A percentile compares a stretch with the other conserved stretches of the same genome.
phyloP scores from a whole-genome alignment of 1,140 invertebrate species.

The Heterodera carotae region DNA sequence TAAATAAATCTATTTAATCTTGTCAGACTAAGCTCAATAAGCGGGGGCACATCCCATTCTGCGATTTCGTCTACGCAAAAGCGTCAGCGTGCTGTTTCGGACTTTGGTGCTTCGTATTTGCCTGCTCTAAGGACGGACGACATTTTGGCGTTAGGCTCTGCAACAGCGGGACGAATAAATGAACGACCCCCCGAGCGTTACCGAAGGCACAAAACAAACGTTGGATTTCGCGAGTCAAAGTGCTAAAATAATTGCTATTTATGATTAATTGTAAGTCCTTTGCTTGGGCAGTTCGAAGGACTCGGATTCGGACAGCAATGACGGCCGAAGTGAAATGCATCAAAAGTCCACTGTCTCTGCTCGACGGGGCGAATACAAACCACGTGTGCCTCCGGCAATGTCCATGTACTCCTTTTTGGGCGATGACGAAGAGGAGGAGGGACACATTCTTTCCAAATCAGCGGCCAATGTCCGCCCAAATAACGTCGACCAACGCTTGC shows the following conservation, averaged over 20 bases:
- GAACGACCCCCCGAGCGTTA: constrained; percentile 18
- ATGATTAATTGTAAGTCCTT: not conserved
- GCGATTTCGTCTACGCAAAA: constrained; percentile 47
- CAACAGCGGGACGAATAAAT: constrained; percentile 32
- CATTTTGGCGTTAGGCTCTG: constrained; percentile 40
- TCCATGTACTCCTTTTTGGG: constrained; percentile 54
- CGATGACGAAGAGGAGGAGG: constrained; percentile 48
- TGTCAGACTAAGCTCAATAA: constrained; percentile 6
- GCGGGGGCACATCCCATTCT: not conserved
- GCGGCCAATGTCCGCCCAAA: constrained; percentile 1
- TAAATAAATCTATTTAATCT: too few relatives aligned
- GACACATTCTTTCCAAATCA: constrained; percentile 26
- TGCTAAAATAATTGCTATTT: constrained; percentile 19
- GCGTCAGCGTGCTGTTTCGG: constrained; percentile 58
- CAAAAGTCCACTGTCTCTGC: constrained; percentile 34
- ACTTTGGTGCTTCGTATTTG: constrained; percentile 61
- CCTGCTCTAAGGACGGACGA: constrained; percentile 59
- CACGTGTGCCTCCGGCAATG: constrained; percentile 47
- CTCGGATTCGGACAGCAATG: constrained; percentile 23
- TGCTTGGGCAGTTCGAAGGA: constrained; percentile 20
- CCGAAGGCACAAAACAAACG: constrained; percentile 28
- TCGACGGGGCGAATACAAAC: constrained; percentile 50
- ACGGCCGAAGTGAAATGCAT: constrained; percentile 41
- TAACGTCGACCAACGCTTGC: constrained; percentile 6
- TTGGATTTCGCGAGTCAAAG: not conserved